A percentile compares a stretch with the other conserved stretches of the same genome.
Evolutionary conservation across 2,113 vertebrate genomes (phyloP).

Genomic region (Toxostoma redivivum): DNA sequence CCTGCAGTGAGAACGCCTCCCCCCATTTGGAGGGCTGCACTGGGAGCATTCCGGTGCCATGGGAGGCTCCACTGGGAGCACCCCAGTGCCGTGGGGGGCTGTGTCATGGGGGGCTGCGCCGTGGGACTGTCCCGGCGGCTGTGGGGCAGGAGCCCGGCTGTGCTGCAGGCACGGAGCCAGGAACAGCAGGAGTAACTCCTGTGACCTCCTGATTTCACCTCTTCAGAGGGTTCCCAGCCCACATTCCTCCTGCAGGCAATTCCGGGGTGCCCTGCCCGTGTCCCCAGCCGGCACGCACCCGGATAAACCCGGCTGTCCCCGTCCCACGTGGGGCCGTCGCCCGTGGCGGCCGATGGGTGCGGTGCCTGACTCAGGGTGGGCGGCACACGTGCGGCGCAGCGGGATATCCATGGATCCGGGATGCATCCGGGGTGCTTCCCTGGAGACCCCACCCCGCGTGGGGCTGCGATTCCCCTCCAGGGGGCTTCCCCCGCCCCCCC

Average conservation of each 20-base stretch:
- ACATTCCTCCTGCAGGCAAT: constrained; percentile 7
- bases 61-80: background rate
- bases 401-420: background rate
- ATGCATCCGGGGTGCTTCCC: background rate
- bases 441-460: background rate
- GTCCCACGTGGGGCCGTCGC: background rate
- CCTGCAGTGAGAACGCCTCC: background rate
- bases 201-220: background rate
- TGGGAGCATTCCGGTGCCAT: accelerated
- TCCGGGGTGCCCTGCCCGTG: background rate
- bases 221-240: background rate
- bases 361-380: background rate
- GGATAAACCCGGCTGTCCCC: background rate
- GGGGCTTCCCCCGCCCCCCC: background rate
- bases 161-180: background rate
- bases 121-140: background rate
- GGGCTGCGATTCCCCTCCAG: background rate
- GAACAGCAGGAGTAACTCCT: background rate
- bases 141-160: background rate
- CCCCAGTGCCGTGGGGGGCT: background rate
- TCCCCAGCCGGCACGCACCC: background rate
- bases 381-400: background rate
- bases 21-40: accelerated
- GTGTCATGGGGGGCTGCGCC: accelerated
- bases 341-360: background rate